These are phyloP conservation scores for Asteroscopus sphinx DNA, from an alignment of 2,888 invertebrate species.

Conservation along the genomic window DNA sequence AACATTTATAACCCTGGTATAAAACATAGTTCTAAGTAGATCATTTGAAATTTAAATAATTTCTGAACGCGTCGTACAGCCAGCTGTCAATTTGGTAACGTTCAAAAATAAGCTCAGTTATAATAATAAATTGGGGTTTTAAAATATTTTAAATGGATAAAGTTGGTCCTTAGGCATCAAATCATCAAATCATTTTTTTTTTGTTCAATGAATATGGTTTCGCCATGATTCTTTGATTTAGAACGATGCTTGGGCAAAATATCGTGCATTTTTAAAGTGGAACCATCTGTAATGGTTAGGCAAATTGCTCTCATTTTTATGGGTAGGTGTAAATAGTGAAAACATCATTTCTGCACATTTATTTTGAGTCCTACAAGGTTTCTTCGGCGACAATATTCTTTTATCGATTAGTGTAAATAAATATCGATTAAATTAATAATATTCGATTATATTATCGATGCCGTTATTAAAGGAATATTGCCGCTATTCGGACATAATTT, in stretches of 20 bases:
- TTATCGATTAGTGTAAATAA: conserved; percentile 16
- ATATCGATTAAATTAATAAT: conserved; percentile 9
- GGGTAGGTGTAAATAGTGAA: conserved; percentile 51
- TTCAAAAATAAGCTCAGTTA: no score
- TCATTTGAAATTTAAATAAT: no score
- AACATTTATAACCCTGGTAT: no score
- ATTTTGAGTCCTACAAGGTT: conserved; percentile 14
- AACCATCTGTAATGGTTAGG: conserved; percentile 40
- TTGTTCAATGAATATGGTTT: no score
- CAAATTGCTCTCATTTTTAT: conserved; percentile 56
- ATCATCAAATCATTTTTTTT: no score
- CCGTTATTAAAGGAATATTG: conserved; percentile 19
- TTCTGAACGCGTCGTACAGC: no score
- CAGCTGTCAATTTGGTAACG: no score
- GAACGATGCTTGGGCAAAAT: conserved; percentile 6
- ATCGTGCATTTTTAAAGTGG: conserved; percentile 45
- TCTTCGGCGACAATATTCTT: conserved; percentile 25
- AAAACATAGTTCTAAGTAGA: no score
- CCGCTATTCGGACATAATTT: conserved; percentile 55
- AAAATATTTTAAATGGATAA: no score
- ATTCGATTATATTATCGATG: conserved; percentile 33
- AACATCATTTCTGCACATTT: conserved; percentile 26
- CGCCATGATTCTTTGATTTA: no score
- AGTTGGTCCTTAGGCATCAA: no score
- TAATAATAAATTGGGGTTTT: no score